phyloP scores from a whole-genome alignment of 1,140 invertebrate genomes.

The Apolygus lucorum region DNA sequence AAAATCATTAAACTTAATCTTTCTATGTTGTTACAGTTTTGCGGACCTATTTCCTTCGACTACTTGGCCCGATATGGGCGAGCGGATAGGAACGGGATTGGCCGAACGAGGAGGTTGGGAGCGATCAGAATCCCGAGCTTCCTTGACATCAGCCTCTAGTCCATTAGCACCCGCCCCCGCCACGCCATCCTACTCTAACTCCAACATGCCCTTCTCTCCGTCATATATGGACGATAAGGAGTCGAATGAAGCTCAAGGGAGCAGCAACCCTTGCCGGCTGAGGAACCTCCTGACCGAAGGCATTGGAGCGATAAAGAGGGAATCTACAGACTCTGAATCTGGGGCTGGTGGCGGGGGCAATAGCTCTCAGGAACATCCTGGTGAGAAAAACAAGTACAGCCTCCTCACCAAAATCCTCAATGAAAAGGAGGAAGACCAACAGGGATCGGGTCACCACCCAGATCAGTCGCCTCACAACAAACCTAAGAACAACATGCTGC shows the following conservation, averaged over 20 bases:
- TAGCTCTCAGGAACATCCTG: not conserved
- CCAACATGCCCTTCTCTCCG: constrained; percentile 47
- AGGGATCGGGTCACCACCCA: constrained; percentile 28
- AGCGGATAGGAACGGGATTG: too few relatives aligned
- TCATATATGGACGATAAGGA: constrained; percentile 37
- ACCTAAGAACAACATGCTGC: constrained; percentile 54
- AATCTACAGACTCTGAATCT: constrained; percentile 31
- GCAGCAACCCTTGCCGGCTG: constrained; percentile 39
- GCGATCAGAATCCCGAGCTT: constrained; percentile 50
- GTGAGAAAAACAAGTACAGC: constrained; percentile 6
- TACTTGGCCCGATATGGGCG: constrained; percentile 40
- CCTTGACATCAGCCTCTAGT: constrained; percentile 42
- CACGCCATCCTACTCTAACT: constrained; percentile 17
- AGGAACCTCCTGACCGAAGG: constrained; percentile 50
- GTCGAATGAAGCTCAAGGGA: constrained; percentile 47
- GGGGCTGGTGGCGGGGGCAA: constrained; percentile 40
- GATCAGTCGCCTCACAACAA: constrained; percentile 24
- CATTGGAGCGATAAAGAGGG: constrained; percentile 41
- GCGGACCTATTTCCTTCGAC: constrained; percentile 36
- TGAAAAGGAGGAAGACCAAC: constrained; percentile 63
- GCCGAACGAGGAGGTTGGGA: too few relatives aligned
- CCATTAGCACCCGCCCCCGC: constrained; percentile 35
- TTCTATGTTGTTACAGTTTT: too few relatives aligned
- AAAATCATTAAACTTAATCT: too few relatives aligned
- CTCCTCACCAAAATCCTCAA: constrained; percentile 2